Base-by-base conservation (phyloP, 2,888 invertebrate genomes). In the Tetanocera ferruginea region DNA sequence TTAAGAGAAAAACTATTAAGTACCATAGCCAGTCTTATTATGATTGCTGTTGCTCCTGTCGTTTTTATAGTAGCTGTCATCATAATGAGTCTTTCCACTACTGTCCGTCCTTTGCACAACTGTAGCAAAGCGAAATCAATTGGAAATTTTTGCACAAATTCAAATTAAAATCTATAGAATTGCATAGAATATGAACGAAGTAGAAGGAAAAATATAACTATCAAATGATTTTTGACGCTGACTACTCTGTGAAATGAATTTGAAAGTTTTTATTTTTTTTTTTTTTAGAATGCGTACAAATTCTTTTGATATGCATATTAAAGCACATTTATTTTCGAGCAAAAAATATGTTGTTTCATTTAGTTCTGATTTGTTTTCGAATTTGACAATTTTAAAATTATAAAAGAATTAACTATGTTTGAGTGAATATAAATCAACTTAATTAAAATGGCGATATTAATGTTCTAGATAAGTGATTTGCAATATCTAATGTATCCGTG, bases 91-190 rank as follows among this genome's bases (percentile, higher is more conserved):
- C 25, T 25, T 17, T 34, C 66, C n/a, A 14, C 14, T 14, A 11
- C 9, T 6, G 5, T 67, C 8, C 31, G 19, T 11, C 28, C 37
- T 8, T 0, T 34, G 23, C n/a, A 17, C 60, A 57, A 60, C 25
- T 57, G 57, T 17, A 57, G 60, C 43, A 52, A 19, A 52, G 4
- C 34, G 14, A 75, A 67, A 55, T 67, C 75, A 75, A 75, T 67
- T 67, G 66, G 17, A 73, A 66, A 67, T 72, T 64, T 19, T 64
- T 5, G 31, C 19, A 14, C 28, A 74, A 74, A 64, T 55, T 62
- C 55, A 75, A 75, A 75, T 75, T 75, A 75, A 75, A 67, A 34
- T 75, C 67, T 75, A 66, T 66, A 66, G 66, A 66, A 60, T 49
- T 43, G 23, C 73, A 34, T 25, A n/a, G 37, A 60, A 72, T 23